These are phyloP conservation scores for Nephrotoma guestfalica DNA, from an alignment of 2,888 invertebrate species.

Conservation along the genomic window DNA sequence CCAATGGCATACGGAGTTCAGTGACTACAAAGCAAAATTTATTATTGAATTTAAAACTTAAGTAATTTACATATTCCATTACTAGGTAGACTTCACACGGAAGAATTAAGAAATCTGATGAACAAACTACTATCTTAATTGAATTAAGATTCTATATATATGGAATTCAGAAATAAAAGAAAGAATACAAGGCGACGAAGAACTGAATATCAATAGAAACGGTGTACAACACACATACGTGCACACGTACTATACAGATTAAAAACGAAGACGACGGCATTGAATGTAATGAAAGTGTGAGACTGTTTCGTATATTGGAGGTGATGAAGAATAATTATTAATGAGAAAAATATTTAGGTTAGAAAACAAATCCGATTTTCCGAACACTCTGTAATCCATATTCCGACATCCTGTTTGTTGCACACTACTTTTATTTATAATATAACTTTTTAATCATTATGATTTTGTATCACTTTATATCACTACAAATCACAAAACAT, in stretches of 20 bases:
- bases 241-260: background rate
- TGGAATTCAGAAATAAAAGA: background rate
- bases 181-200: background rate
- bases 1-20: too few relatives aligned
- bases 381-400: background rate
- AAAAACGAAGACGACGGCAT: background rate
- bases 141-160: background rate
- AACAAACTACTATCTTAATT: background rate
- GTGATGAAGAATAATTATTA: background rate
- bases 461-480: background rate
- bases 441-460: background rate
- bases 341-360: background rate
- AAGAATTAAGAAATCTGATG: background rate
- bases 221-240: background rate
- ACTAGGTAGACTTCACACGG: background rate
- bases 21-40: background rate
- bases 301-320: background rate
- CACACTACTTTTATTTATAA: background rate
- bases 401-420: background rate
- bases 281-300: background rate
- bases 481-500: background rate
- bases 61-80: background rate
- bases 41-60: background rate
- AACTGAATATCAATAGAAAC: background rate
- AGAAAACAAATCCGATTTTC: background rate